Base-by-base conservation (phyloP, 2,797 vertebrate genomes). In the Clamator glandarius region DNA sequence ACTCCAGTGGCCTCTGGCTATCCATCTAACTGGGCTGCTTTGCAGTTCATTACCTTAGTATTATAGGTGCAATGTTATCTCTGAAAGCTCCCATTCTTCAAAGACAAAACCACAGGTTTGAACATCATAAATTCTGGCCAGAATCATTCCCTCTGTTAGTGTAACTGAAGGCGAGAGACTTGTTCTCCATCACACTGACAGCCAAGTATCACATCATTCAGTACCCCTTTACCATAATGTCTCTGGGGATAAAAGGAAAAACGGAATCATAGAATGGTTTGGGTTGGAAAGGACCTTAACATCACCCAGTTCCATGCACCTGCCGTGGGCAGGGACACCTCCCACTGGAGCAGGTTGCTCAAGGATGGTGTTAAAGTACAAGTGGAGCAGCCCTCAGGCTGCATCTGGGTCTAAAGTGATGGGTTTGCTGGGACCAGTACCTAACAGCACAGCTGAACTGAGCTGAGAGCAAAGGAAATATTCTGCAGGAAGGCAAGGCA, bases 181-280 rank as follows among this genome's bases (percentile, higher is more conserved):
- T 25, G 11, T 61, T 63, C 68, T 66, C 35, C 39, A 12, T 36
- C 58, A 3, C 23, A 0, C 55, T 36, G 75, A 24, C 41, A 77
- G 68, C 79, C 25, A 26, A 63, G 23, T 3, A 4, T 5, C 64
- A 12, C 1, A 44, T 41, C 48, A 39, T 31, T 44, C 73, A 36
- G 21, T 0, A 29, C 25, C 57, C 39, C 63, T 68, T 58, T 9
- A 28, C 2, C 2, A 26, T 9, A 33, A 31, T 0, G 7, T 21
- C 35, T 55, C 17, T 2, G 6, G 36, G 11, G 57, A 36, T 9
- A 59, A 75, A 89, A 84, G 57, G 12, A 23, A 70, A 48, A 70
- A 78, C 14, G 15, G 7, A 42, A 42, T 42, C 42, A 18, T 42
- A 42, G 42, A 42, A n/a, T n/a, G n/a, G n/a, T n/a, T n/a, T n/a